These are phyloP conservation scores for Torymus aiolomorphi DNA, from an alignment of 2,888 invertebrate genomes.

Conservation along the genomic window DNA sequence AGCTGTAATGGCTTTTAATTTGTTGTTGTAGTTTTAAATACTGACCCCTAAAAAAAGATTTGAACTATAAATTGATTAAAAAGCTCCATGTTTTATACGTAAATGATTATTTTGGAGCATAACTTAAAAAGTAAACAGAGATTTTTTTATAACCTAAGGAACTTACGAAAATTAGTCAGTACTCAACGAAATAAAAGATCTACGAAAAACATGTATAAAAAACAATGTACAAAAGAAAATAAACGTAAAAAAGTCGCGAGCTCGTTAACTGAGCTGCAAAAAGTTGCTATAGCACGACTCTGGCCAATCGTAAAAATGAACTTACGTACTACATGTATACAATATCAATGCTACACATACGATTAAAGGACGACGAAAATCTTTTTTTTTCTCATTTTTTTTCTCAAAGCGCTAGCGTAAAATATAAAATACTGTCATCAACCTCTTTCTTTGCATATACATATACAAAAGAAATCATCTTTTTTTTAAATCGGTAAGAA, in stretches of 20 bases:
- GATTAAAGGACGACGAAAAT: conserved; percentile 51
- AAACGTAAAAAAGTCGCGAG: conserved; percentile 33
- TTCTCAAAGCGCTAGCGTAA: conserved; percentile 49
- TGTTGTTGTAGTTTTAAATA: no score
- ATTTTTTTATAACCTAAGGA: conserved; percentile 59
- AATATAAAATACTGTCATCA: conserved; percentile 68
- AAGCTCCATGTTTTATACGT: conserved; percentile 6
- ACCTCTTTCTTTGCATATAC: conserved; percentile 59
- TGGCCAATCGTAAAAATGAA: conserved; percentile 28
- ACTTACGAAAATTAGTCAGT: conserved; percentile 67
- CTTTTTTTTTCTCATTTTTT: conserved; percentile 24
- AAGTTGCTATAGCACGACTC: conserved; percentile 20
- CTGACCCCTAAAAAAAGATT: no score
- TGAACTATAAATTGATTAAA: conserved; percentile 8
- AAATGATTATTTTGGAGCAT: not conserved
- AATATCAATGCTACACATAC: conserved; percentile 45
- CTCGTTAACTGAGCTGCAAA: conserved; percentile 10
- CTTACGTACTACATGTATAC: conserved; percentile 48
- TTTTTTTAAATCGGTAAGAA: conserved; percentile 48
- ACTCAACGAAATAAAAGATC: conserved; percentile 68
- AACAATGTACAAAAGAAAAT: conserved; percentile 63
- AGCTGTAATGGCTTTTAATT: no score
- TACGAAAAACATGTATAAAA: conserved; percentile 66
- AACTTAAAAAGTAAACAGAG: conserved; percentile 45
- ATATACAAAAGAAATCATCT: conserved; percentile 55